These are phyloP conservation scores for Philonicus albiceps DNA, from an alignment of 2,888 invertebrate species.

Conservation along the genomic window DNA sequence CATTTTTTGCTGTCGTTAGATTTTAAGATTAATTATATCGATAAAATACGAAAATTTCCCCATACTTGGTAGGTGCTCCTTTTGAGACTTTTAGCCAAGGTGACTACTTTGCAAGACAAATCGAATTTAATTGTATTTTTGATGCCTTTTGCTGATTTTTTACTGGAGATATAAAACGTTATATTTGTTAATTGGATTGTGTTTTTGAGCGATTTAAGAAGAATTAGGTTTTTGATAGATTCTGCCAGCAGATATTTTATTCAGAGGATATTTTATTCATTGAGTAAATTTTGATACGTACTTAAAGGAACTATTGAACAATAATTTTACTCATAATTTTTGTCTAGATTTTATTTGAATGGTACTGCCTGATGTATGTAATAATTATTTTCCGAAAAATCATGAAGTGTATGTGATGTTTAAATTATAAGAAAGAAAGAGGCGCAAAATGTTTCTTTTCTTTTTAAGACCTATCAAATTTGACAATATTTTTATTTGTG, in stretches of 20 bases:
- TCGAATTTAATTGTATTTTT: not conserved
- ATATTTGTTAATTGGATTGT: not conserved
- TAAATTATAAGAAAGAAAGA: too few species aligned
- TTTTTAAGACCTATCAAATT: not conserved
- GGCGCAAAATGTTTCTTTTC: not conserved
- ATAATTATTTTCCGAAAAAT: not conserved
- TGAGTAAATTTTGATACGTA: not conserved
- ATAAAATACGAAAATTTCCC: not conserved
- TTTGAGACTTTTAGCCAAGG: constrained; percentile 3
- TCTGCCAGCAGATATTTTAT: not conserved
- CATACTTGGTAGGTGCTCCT: not conserved
- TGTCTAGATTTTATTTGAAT: not conserved
- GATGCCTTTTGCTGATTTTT: not conserved
- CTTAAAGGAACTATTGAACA: not conserved
- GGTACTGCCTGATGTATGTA: not conserved
- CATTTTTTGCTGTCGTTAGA: not conserved
- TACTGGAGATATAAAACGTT: not conserved
- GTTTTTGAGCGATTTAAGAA: not conserved
- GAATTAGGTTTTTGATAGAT: not conserved
- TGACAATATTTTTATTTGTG: not conserved
- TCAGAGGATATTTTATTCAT: not conserved
- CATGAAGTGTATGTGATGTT: not conserved
- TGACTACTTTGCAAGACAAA: constrained; percentile 19
- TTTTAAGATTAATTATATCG: not conserved
- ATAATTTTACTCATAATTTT: not conserved